These are phyloP conservation scores for Heliconius cydno DNA, from an alignment of 2,888 invertebrate species.

Conservation along the genomic window DNA sequence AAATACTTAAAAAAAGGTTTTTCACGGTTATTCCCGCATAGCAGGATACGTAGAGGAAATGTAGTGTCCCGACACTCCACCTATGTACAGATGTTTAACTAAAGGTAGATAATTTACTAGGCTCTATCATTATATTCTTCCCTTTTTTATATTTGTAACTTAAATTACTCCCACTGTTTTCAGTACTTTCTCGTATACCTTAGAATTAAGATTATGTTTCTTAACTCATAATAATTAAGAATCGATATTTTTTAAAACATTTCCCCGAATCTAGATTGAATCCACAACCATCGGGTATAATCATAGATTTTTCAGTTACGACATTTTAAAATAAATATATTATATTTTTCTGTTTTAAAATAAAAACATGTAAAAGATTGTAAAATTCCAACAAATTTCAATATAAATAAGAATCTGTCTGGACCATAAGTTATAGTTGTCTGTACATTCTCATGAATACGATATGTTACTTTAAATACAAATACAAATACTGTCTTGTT, in stretches of 20 bases:
- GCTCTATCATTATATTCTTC: no score
- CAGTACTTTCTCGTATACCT: no score
- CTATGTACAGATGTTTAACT: no score
- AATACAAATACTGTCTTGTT: background rate
- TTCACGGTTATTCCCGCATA: no score
- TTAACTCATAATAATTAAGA: background rate
- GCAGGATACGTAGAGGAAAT: background rate
- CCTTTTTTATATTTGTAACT: no score
- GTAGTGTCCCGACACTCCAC: background rate
- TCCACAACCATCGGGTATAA: no score
- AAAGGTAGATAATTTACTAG: no score
- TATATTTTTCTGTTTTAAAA: background rate
- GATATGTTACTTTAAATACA: constrained; percentile 9
- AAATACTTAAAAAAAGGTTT: no score
- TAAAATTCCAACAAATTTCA: background rate
- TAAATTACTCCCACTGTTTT: no score
- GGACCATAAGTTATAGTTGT: constrained; percentile 9
- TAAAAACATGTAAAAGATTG: background rate
- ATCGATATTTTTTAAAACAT: background rate
- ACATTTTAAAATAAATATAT: no score
- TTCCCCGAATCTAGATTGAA: background rate
- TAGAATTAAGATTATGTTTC: no score
- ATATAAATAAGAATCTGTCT: constrained; percentile 9
- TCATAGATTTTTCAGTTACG: no score
- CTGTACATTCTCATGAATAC: constrained; percentile 21